phyloP scores from a whole-genome alignment of 1,140 invertebrate genomes.

The Meloidogyne hapla region DNA sequence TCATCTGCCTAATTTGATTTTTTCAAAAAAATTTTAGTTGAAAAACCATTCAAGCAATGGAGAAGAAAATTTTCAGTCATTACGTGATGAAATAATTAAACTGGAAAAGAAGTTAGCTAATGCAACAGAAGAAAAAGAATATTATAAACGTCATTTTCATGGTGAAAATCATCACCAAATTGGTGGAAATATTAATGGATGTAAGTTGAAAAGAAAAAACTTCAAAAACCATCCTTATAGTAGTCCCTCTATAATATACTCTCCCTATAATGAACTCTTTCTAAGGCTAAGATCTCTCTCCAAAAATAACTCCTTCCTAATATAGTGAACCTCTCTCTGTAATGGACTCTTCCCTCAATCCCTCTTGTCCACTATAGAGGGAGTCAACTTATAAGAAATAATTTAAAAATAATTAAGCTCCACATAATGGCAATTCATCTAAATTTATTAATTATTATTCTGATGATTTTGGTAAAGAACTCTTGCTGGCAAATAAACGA shows the following conservation, averaged over 20 bases:
- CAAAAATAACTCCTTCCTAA: too few relatives aligned
- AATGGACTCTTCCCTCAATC: too few relatives aligned
- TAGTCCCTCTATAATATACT: too few relatives aligned
- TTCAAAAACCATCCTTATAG: too few relatives aligned
- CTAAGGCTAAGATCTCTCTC: too few relatives aligned
- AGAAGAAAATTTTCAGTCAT: not conserved
- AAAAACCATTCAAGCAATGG: not conserved
- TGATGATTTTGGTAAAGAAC: slow-evolving; percentile 40
- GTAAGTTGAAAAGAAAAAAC: not conserved
- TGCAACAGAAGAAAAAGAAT: slow-evolving; percentile 35
- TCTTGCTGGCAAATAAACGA: slow-evolving; percentile 41
- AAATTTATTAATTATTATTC: slow-evolving; percentile 8
- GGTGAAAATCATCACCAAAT: not conserved
- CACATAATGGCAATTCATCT: slow-evolving; percentile 27
- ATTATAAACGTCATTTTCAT: slow-evolving; percentile 34
- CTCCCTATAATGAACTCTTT: too few relatives aligned
- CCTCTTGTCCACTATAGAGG: too few relatives aligned
- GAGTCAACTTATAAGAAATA: too few relatives aligned
- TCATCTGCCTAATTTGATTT: too few relatives aligned
- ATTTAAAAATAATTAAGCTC: not conserved
- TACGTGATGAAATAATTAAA: slow-evolving; percentile 21
- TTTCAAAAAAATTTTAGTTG: not conserved
- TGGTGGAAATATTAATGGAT: not conserved
- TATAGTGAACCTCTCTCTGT: too few relatives aligned
- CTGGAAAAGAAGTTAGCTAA: slow-evolving; percentile 30